Evolutionary conservation across 2,797 vertebrate genomes (phyloP).

Genomic region (Phataginus tricuspis): DNA sequence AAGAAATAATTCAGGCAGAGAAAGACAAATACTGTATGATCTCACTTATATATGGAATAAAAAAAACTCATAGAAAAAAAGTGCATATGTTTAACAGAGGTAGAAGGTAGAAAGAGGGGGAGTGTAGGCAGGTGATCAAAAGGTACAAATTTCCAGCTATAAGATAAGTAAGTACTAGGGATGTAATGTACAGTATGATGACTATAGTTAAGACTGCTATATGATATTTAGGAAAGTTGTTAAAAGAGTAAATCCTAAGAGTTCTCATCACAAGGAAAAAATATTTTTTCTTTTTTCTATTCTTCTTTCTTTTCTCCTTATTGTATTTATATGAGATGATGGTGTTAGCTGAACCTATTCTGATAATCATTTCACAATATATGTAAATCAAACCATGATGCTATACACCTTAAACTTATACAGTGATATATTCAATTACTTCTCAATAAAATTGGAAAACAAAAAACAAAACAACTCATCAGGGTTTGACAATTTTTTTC

Average conservation of each 20-base stretch:
- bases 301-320: too few relatives aligned
- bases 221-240: background rate
- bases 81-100: too few relatives aligned
- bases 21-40: background rate
- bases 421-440: background rate
- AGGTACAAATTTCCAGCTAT: background rate
- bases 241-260: background rate
- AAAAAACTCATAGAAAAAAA: background rate
- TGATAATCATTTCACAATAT: background rate
- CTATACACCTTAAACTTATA: background rate
- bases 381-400: background rate
- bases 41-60: background rate
- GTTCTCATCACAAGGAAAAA: background rate
- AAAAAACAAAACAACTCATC: background rate
- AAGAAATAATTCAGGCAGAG: background rate
- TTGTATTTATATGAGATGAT: background rate
- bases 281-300: background rate
- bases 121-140: background rate
- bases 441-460: background rate
- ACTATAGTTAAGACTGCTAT: background rate
- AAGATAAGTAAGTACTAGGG: background rate
- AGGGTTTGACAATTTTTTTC: background rate
- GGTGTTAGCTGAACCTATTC: background rate
- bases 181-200: background rate
- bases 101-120: background rate